Evolutionary conservation across 2,888 invertebrate genomes (phyloP).

Genomic region (Chalcosyrphus nemorum): DNA sequence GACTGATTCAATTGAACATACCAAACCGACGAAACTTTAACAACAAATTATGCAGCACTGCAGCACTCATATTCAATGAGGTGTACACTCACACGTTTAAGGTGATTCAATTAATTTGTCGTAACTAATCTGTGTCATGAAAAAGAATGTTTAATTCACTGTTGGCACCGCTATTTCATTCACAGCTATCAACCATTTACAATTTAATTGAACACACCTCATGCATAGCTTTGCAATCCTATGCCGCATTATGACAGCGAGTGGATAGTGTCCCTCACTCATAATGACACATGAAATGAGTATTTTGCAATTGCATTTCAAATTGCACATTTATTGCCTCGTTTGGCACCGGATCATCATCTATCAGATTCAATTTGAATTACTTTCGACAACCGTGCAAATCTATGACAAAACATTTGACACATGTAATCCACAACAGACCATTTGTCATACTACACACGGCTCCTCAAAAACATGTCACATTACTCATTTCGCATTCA

Average conservation of each 20-base stretch:
- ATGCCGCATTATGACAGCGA: not conserved
- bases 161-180: not conserved
- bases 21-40: too few species aligned
- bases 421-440: constrained; percentile 33
- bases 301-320: constrained; percentile 32
- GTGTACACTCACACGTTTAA: too few species aligned
- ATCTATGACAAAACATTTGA: constrained; percentile 27
- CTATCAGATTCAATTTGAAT: constrained; percentile 38
- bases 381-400: constrained; percentile 10
- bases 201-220: not conserved
- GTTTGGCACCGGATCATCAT: constrained; percentile 32
- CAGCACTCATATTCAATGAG: too few species aligned
- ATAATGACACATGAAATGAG: not conserved
- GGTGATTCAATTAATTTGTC: too few species aligned
- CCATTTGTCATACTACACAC: constrained; percentile 1
- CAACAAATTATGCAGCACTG: too few species aligned
- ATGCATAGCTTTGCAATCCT: not conserved
- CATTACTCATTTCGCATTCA: constrained; percentile 35
- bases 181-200: not conserved
- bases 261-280: not conserved
- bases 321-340: constrained; percentile 59
- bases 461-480: constrained; percentile 32
- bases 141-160: too few species aligned
- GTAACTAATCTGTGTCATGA: too few species aligned
- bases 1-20: too few species aligned